A percentile compares a stretch with the other conserved stretches of the same genome.
phyloP scores from a whole-genome alignment of 23 tunicate species.

The Ciona savignyi region DNA sequence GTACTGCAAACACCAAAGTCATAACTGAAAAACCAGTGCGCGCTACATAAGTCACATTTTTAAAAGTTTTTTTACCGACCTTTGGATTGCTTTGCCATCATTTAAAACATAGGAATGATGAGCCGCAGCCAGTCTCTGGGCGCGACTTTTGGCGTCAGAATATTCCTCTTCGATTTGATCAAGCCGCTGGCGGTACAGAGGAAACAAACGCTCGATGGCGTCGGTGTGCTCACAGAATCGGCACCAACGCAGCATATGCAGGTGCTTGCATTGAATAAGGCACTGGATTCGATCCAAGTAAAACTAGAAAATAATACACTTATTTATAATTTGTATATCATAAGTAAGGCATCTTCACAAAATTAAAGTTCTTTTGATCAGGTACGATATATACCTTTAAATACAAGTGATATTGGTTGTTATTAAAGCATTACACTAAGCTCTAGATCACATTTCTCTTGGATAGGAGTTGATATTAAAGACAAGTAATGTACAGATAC shows the following conservation, averaged over 20 bases:
- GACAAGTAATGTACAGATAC: too few relatives aligned
- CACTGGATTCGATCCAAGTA: conserved; percentile 62
- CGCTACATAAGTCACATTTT: background rate
- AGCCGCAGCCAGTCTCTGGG: conserved; percentile 47
- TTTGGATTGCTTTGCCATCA: conserved; percentile 17
- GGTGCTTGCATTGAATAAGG: conserved; percentile 82
- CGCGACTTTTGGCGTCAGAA: conserved; percentile 47
- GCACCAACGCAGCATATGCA: conserved; percentile 82
- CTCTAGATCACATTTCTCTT: too few relatives aligned
- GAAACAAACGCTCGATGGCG: conserved; percentile 59
- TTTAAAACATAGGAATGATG: conserved; percentile 40
- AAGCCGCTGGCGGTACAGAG: conserved; percentile 35
- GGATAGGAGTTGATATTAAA: too few relatives aligned
- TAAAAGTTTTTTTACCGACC: conserved; percentile 13
- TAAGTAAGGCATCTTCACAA: too few relatives aligned
- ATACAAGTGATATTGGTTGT: too few relatives aligned
- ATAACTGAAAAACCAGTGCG: too few relatives aligned
- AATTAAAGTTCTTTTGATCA: too few relatives aligned
- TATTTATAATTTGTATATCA: background rate
- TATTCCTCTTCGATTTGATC: conserved; percentile 55
- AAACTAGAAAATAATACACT: conserved; percentile 17
- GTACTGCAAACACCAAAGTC: too few relatives aligned
- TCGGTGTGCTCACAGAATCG: conserved; percentile 85
- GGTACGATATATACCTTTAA: too few relatives aligned
- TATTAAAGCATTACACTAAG: too few relatives aligned